These are phyloP conservation scores for Aelia acuminata DNA, from an alignment of 2,888 invertebrate species.

Conservation along the genomic window DNA sequence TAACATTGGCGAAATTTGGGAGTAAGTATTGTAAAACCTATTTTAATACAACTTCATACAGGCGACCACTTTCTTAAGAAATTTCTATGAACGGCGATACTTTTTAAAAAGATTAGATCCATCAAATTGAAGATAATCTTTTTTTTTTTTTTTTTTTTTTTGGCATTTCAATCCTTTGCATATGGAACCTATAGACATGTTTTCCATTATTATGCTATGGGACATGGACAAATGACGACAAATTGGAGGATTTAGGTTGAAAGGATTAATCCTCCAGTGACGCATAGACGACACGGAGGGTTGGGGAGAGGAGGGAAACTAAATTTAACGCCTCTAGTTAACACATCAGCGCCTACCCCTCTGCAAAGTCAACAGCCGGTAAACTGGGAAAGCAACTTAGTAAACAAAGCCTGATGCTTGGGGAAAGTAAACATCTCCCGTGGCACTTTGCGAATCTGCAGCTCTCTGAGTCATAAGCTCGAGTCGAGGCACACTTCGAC, in stretches of 20 bases:
- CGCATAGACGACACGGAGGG: not conserved
- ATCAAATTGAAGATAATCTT: too few species aligned
- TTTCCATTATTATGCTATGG: not conserved
- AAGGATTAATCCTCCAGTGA: not conserved
- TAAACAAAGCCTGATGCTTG: slow-evolving; percentile 38
- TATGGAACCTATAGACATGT: not conserved
- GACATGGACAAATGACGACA: not conserved
- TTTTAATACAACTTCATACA: too few species aligned
- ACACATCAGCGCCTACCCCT: slow-evolving; percentile 34
- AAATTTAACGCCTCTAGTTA: slow-evolving; percentile 36
- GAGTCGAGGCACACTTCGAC: not conserved
- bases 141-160: too few species aligned
- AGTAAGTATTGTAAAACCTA: too few species aligned
- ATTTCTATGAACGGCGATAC: too few species aligned
- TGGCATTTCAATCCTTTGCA: not conserved
- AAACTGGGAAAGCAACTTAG: not conserved
- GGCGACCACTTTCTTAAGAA: too few species aligned
- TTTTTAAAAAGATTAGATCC: too few species aligned
- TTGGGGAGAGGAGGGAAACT: too few species aligned
- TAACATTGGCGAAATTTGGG: too few species aligned
- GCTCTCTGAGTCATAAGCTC: not conserved
- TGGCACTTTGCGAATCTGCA: not conserved
- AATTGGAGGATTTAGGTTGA: slow-evolving; percentile 5
- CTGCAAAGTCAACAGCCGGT: not conserved
- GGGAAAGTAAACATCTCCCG: slow-evolving; percentile 26